Percentiles rank a stretch among this genome's conserved stretches.
These are phyloP conservation scores for Hydrocynus forskahlii DNA, from an alignment of 2,797 vertebrate genomes.

Conservation along the genomic window DNA sequence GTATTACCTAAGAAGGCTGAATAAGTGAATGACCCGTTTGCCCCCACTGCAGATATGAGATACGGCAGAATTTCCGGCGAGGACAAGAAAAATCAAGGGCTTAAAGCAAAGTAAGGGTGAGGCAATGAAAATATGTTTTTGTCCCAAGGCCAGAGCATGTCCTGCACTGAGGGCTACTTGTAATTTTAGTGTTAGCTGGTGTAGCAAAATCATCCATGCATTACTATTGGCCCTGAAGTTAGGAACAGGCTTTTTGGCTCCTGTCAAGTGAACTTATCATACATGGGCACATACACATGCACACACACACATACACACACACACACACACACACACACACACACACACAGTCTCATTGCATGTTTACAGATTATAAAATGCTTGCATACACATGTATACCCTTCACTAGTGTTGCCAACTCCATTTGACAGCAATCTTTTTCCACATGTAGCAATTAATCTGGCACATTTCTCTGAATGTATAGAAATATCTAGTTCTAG, in stretches of 20 bases:
- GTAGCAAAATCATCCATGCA: constrained; percentile 82
- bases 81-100: constrained; percentile 70
- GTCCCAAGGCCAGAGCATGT: constrained; percentile 70
- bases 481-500: not conserved
- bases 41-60: constrained; percentile 64
- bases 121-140: constrained; percentile 72
- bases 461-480: not conserved
- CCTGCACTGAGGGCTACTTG: constrained; percentile 74
- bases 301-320: constrained; percentile 38
- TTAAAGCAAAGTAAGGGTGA: constrained; percentile 68
- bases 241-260: constrained; percentile 76
- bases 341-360: constrained; percentile 29
- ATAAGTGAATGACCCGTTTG: constrained; percentile 65
- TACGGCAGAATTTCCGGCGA: constrained; percentile 64
- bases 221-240: constrained; percentile 81
- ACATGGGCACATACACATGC: constrained; percentile 31
- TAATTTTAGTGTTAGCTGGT: constrained; percentile 77
- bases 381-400: not conserved
- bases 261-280: constrained; percentile 80
- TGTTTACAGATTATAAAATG: constrained; percentile 26
- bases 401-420: not conserved
- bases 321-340: constrained; percentile 52
- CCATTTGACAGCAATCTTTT: not conserved
- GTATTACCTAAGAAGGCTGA: constrained; percentile 69
- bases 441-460: not conserved